Base-by-base conservation (phyloP, 2,797 vertebrate genomes). In the Limnodromus scolopaceus region DNA sequence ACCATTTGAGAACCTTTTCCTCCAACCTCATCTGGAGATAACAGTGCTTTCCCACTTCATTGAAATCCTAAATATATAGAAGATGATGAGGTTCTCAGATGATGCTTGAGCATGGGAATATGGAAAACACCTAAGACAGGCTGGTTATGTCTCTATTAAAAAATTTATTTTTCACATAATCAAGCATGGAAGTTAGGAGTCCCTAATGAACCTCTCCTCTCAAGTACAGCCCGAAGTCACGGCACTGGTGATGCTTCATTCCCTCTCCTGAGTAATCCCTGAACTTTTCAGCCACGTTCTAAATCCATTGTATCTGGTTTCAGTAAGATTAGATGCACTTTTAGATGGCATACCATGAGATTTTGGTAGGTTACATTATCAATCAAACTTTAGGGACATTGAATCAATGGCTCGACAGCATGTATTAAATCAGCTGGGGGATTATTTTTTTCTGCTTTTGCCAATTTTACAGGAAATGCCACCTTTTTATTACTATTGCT, bases 271-370 rank as follows among this genome's bases (percentile, higher is more conserved):
- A 70, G 51, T 63, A 90, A 86, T 45, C 74, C 63, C 55, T 87
- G 77, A 84, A 80, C 64, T 77, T 79, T 57, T 32, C 71, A 92
- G 53, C 51, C 68, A 13, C 38, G 11, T 41, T 79, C 60, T 86
- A 78, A 90, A 94, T 43, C 72, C 85, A 81, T 49, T 69, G 28
- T 85, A 41, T 57, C 84, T 96, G 82, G 71, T 66, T 91, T 66
- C 43, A 77, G 64, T 13, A 46, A 92, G 84, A 87, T 92, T 92
- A 89, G 86, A 76, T 84, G 75, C 70, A 43, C 51, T 82, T 74
- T 70, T 27, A 76, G 74, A 60, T 79, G 80, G 54, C 43, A 66
- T 30, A 30, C n/a, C 48, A 4, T 15, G 32, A 91, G 82, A 93
- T 66, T 90, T 72, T 74, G 36, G 39, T 84, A 69, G 65, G 69